Base-by-base conservation (phyloP, 2,888 invertebrate genomes). In the Lasioglossum morio region DNA sequence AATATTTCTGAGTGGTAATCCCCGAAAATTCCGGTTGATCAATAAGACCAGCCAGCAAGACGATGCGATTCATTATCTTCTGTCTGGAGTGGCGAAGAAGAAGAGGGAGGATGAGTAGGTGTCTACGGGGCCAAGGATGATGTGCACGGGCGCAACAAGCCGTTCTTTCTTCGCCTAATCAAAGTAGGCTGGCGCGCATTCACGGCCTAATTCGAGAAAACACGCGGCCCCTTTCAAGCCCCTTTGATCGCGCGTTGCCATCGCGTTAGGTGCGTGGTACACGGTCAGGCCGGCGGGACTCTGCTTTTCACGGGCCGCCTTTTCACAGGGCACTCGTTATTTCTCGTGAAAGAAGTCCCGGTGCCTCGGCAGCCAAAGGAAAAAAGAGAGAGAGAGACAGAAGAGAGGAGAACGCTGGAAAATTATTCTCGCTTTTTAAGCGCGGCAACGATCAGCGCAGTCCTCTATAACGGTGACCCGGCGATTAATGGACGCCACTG, bases 161-260 rank as follows among this genome's bases (percentile, higher is more conserved):
- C 87, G 91, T 85, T 91, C 93, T 93, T 93, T 94, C 93, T 93
- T 91, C 87, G 85, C 91, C 90, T 93, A 93, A 94, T 94, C 91
- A 94, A 91, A 93, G 91, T 91, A 90, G 90, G 90, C 91, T 91
- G 92, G 81, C 82, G 77, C 73, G 88, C 89, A 92, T 94, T 94
- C 94, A 93, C 94, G 93, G 93, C 93, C 94, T 93, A 93, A 94
- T 94, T 94, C 94, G 91, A 92, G 91, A 94, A 93, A 94, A 94
- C 93, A 94, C 92, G 92, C 92, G 91, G 92, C 87, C 88, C 87
- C 91, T 93, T 93, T 93, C 91, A 92, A 81, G 88, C 83, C 34
- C 34, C 88, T 91, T 91, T 91, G 91, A 90, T 90, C 90, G 87
- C 82, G 80, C 79, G 84, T 89, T 87, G 85, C 82, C 79, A 84